Evolutionary conservation across 1,140 invertebrate species (phyloP), one percentile per base, ranked within the genome.

Genomic region (Diuraphis noxia): DNA sequence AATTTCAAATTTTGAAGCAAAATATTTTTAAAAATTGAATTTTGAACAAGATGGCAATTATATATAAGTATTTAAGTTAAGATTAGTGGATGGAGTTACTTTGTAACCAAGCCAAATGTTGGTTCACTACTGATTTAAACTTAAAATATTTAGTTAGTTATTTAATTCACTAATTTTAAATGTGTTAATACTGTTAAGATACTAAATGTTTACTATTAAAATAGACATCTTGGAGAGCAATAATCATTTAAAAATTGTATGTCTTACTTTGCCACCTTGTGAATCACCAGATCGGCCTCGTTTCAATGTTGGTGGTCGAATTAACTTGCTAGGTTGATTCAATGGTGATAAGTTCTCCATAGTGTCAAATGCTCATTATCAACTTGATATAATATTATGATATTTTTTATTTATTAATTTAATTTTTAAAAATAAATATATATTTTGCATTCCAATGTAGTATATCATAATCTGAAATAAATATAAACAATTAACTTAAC

Each of bases 331-430:
- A 21, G 56, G 34, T 46, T 82, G 89, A 79, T 81, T 82, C 7
- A 81, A 30, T 38, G 41, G 56, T n/a, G 40, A n/a, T 77, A 43
- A n/a, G 41, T 90, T 79, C 13, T 82, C 77, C 89, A 91, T 91
- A 40, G 19, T 90, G 49, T 81, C n/a, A 90, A 90, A 46, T 34
- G 19, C n/a, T 90, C 88, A 90, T 90, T 90, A 79, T 90, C 40
- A 90, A 90, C 88, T 90, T 46, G n/a, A 90, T 63, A 30, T 88
- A 63, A 40, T 88, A 40, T 21, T 41, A 63, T 40, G 23, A 56
- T n/a, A 38, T 88, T 63, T 63, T 6, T 17, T 88, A 56, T 72
- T 72, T 72, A 10, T 40, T 30, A 56, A 9, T 88, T 56, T 52
- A 38, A 38, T 19, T 40, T 63, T 88, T 25, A 40, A 4, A 6